A percentile compares a stretch with the other conserved stretches of the same genome.
phyloP scores from a whole-genome alignment of 92 coral and sea anemone genomes.

The Bergia sp. region DNA sequence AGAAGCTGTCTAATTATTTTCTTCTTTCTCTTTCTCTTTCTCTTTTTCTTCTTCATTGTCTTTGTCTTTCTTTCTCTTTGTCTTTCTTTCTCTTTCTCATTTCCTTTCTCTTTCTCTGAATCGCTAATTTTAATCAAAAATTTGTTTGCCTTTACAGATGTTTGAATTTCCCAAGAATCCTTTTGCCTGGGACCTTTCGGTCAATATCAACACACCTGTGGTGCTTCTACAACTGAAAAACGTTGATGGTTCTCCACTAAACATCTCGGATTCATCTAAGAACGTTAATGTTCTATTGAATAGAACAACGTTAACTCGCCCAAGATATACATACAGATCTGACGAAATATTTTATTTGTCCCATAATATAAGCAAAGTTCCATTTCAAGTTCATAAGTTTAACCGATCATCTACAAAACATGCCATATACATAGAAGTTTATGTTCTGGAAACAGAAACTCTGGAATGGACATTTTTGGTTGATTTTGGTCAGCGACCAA shows the following conservation, averaged over 20 bases:
- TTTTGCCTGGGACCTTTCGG: constrained; percentile 50
- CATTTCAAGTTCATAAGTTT: constrained; percentile 46
- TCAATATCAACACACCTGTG: constrained; percentile 59
- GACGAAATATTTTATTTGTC: constrained; percentile 6
- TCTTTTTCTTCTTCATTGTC: too few relatives aligned
- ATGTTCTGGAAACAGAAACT: constrained; percentile 37
- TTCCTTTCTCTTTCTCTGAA: neutral
- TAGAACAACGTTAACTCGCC: constrained; percentile 14
- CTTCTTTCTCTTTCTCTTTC: too few relatives aligned
- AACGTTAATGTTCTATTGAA: constrained; percentile 45
- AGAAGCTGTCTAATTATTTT: too few relatives aligned
- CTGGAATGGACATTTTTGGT: constrained; percentile 64
- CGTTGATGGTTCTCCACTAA: constrained; percentile 53
- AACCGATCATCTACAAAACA: constrained; percentile 56
- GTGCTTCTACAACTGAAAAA: constrained; percentile 53
- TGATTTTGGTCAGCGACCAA: constrained; percentile 46
- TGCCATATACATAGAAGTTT: constrained; percentile 60
- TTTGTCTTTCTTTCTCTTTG: too few relatives aligned
- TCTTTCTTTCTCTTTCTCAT: neutral
- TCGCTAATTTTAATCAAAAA: neutral
- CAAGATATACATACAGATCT: neutral
- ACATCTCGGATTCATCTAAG: constrained; percentile 45
- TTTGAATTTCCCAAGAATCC: constrained; percentile 63
- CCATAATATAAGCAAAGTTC: constrained; percentile 24
- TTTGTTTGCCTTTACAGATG: constrained; percentile 51